A percentile compares a stretch with the other conserved stretches of the same genome.
Evolutionary conservation across 2,797 vertebrate species (phyloP).

Genomic region (Cygnus olor): DNA sequence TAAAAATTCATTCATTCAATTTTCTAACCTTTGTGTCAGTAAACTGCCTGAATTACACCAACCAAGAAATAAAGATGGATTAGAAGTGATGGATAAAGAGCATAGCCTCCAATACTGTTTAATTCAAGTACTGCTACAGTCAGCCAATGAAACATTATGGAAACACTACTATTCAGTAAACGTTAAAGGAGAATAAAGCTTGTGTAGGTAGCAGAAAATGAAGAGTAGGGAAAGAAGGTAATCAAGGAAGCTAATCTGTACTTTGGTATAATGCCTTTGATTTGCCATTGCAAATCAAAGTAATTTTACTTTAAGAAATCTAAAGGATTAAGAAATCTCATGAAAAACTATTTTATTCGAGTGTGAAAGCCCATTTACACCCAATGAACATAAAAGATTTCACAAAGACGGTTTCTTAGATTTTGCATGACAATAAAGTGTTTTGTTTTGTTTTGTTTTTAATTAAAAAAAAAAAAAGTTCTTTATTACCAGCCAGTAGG

Average conservation of each 20-base stretch:
- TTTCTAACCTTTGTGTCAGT: not conserved
- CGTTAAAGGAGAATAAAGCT: not conserved
- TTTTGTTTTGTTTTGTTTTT: not conserved
- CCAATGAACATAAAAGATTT: not conserved
- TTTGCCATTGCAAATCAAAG: not conserved
- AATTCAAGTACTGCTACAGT: not conserved
- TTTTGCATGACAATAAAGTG: not conserved
- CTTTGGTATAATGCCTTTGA: not conserved
- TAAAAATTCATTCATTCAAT: not conserved
- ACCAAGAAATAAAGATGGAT: not conserved
- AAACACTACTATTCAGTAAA: not conserved
- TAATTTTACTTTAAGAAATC: not conserved
- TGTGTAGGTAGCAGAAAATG: not conserved
- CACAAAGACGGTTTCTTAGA: not conserved
- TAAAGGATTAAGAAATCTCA: not conserved
- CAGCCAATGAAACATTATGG: not conserved
- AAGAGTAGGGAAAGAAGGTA: not conserved
- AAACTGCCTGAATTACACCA: not conserved
- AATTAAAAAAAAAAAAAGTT: not conserved
- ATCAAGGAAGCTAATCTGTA: not conserved
- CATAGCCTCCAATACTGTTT: not conserved
- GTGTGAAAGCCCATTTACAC: not conserved
- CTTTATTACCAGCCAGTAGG: constrained; percentile 91
- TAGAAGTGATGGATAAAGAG: not conserved
- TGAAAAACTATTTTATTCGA: not conserved